Evolutionary conservation across 2,113 vertebrate genomes (phyloP), one percentile per base, ranked within the genome.

Genomic region (Pseudolaguvia tuberculata): DNA sequence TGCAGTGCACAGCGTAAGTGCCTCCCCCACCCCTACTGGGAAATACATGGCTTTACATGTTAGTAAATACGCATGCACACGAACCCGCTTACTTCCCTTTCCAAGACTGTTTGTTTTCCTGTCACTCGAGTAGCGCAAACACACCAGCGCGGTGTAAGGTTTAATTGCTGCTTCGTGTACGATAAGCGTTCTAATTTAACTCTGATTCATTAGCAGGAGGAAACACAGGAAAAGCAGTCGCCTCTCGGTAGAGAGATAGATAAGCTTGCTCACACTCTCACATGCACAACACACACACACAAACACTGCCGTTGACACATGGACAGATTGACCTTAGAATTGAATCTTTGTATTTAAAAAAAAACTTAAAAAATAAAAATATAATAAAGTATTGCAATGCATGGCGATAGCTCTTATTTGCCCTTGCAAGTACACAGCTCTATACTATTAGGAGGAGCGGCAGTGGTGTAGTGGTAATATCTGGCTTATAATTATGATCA

Each of bases 131-230:
- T 82, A 80, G 85, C 79, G 81, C 83, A 86, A 84, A 84, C 84
- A 82, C 80, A 80, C 81, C 82, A 84, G 82, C 78, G 59, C 80
- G 81, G 84, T 87, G 86, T 82, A 81, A 72, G 81, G 72, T 85
- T 84, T 88, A 88, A 88, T 88, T 86, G 84, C 88, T 87, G 87
- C 87, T 73, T 83, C 84, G 79, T 78, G 83, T 79, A 83, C 86
- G 88, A 90, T 90, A 89, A 90, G 87, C 82, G 75, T 84, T 84
- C 83, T 88, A 86, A 90, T 87, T 89, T 89, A 86, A 85, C 84
- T 83, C 84, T 79, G 85, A 87, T 90, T 83, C 87, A 87, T 88
- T 86, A 86, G 52, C 53, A 25, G 51, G 72, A 50, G 78, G 76
- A 78, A 78, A 75, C n/a, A 5, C 12, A 21, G 58, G 66, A 53